Conservation (phyloP, 2,113 vertebrate genomes). For the Tachuris rubrigastra region DNA sequence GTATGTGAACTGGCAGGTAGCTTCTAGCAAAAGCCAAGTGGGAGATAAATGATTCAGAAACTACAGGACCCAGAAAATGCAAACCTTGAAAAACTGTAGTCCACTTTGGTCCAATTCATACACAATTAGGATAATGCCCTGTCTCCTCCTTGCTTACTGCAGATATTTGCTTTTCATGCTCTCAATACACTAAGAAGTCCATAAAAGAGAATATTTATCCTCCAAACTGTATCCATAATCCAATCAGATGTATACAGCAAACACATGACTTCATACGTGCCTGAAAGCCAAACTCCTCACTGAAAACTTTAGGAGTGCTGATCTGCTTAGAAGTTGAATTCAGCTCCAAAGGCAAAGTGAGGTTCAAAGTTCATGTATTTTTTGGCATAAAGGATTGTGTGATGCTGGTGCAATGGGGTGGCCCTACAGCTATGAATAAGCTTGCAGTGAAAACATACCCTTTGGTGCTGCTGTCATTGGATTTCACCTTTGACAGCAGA, state of each 20-base stretch:
- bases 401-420: background rate
- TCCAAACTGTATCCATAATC: background rate
- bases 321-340: background rate
- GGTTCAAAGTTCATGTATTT: background rate
- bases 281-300: background rate
- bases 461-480: slow-evolving; percentile 21
- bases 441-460: background rate
- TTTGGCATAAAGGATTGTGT: background rate
- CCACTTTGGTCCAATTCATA: background rate
- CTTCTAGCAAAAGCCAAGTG: background rate
- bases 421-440: background rate
- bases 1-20: background rate
- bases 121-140: background rate
- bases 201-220: background rate
- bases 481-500: slow-evolving; percentile 44
- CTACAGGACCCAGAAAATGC: background rate
- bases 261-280: background rate
- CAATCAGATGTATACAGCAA: background rate
- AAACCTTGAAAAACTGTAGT: background rate
- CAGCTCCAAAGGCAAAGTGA: background rate
- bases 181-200: background rate
- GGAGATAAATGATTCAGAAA: background rate
- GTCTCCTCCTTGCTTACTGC: background rate
- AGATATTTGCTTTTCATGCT: background rate
- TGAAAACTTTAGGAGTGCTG: background rate